A percentile compares a stretch with the other conserved stretches of the same genome.
Evolutionary conservation across 1,140 invertebrate genomes (phyloP).

Genomic region (Lepidurus apus): DNA sequence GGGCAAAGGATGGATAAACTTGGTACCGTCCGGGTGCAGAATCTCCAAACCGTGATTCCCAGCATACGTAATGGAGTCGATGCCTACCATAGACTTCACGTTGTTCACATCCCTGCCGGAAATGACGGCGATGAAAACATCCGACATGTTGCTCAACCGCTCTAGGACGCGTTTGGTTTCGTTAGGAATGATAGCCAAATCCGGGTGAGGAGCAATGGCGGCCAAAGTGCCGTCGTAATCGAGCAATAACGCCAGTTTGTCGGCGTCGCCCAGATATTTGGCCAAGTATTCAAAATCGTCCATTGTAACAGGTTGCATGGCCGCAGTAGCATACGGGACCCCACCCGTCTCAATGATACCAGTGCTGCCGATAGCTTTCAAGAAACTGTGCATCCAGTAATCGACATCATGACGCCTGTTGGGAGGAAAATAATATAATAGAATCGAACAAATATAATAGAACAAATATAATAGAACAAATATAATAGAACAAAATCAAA

Average conservation of each 20-base stretch:
- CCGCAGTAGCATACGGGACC: constrained; percentile 38
- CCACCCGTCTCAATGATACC: background rate
- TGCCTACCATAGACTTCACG: constrained; percentile 82
- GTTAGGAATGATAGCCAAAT: constrained; percentile 72
- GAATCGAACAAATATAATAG: background rate
- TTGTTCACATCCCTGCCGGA: constrained; percentile 80
- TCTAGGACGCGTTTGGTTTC: constrained; percentile 77
- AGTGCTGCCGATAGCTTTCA: constrained; percentile 55
- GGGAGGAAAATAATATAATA: background rate
- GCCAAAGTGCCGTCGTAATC: constrained; percentile 87
- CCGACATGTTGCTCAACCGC: constrained; percentile 74
- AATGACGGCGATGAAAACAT: constrained; percentile 81
- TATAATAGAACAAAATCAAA: background rate
- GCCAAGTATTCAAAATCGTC: constrained; percentile 81
- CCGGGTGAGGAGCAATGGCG: constrained; percentile 80
- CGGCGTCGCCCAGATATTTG: constrained; percentile 78
- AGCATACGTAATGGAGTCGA: constrained; percentile 82
- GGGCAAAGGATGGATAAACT: constrained; percentile 85
- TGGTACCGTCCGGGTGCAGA: constrained; percentile 79
- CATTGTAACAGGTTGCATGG: constrained; percentile 75
- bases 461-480: background rate
- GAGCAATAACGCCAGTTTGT: constrained; percentile 74
- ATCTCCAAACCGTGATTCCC: constrained; percentile 87
- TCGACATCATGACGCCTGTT: constrained; percentile 65
- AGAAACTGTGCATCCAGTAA: constrained; percentile 80